Base-by-base conservation (phyloP, 2,113 vertebrate genomes). In the Pituophis catenifer region DNA sequence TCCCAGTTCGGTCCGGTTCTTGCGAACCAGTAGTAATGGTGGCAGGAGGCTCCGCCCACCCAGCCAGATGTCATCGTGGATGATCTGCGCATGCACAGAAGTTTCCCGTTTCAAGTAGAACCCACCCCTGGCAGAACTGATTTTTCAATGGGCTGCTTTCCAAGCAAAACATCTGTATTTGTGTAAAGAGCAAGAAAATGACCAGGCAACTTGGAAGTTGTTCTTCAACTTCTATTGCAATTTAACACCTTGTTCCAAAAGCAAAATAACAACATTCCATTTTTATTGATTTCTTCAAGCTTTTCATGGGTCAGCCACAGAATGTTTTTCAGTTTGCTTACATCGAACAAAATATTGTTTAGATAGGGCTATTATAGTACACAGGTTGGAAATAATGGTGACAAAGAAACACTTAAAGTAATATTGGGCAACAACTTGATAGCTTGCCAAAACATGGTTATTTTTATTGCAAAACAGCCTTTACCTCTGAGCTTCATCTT, bases 311-410 rank as follows among this genome's bases (percentile, higher is more conserved):
- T 58, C 19, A 70, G 8, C 8, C 53, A 70, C 17, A 24, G 58
- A 57, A 13, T 87, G 29, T 62, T 92, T 81, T 92, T 87, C 38
- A 87, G 57, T 87, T 92, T 62, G 85, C 91, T 88, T 38, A 65
- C 58, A 38, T 38, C 58, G 54, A 88, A 12, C n/a, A 70, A 88
- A 92, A 92, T 62, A 88, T 88, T 88, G 57, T 54, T 65, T 70
- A 33, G 50, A n/a, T 33, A 38, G n/a, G 21, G n/a, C 19, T 62
- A 88, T 88, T 65, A 53, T 12, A 53, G n/a, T 87, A 38, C 57
- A 26, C 15, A n/a, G 88, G 29, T 50, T 53, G 57, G 50, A 92
- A 86, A 65, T 88, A 65, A 92, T 92, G 91, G 29, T 65, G 48
- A 70, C 86, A 70, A 70, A 88, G 29, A 24, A 7, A 12, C 2